Evolutionary conservation across 2,113 vertebrate genomes (phyloP).

Genomic region (Dunckerocampus dactyliophorus): DNA sequence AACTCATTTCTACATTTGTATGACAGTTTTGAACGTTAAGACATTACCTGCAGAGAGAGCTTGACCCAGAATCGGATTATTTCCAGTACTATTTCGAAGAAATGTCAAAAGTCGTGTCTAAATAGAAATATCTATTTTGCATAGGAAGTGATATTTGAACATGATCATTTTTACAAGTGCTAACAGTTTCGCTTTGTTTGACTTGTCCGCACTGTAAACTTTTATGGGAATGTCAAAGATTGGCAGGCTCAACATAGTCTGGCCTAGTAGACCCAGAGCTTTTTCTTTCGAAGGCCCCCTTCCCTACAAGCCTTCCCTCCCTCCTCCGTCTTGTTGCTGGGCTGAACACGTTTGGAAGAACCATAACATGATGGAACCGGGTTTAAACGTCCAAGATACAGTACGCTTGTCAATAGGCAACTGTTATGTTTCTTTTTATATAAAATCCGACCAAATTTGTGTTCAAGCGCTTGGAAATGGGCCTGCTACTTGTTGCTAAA

Average conservation of each 20-base stretch:
- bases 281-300: conserved; percentile 33
- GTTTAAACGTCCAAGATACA: conserved; percentile 25
- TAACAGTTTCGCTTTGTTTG: not conserved
- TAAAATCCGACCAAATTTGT: no score
- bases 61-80: not conserved
- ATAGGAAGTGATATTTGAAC: no score
- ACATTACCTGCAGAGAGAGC: no score
- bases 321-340: conserved; percentile 28
- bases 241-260: conserved; percentile 12
- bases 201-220: conserved; percentile 6
- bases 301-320: conserved; percentile 3
- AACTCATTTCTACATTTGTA: no score
- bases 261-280: conserved; percentile 31
- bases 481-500: no score
- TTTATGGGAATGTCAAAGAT: conserved; percentile 13
- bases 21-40: no score
- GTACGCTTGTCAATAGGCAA: not conserved
- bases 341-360: conserved; percentile 15
- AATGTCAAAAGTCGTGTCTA: not conserved
- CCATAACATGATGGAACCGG: conserved; percentile 24
- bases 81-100: not conserved
- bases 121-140: no score
- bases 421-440: no score
- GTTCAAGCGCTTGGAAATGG: no score
- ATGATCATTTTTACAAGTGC: conserved; percentile 2